These are phyloP conservation scores for Byasa hedistus DNA, from an alignment of 2,888 invertebrate genomes.

Conservation along the genomic window DNA sequence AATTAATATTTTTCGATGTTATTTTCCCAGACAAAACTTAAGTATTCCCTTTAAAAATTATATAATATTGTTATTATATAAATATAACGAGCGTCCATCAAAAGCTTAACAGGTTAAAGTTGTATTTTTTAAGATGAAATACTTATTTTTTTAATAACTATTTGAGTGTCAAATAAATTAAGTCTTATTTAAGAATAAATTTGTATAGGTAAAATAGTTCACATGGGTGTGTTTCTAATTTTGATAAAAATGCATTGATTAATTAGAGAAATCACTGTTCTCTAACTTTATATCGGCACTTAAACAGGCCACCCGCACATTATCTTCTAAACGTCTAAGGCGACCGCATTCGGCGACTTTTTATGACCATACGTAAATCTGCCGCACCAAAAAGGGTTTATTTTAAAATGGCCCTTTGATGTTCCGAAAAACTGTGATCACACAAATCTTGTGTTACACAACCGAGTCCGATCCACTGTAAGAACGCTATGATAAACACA, in stretches of 20 bases:
- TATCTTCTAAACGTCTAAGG: conserved; percentile 1
- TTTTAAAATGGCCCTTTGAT: conserved; percentile 13
- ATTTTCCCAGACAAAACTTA: too few species aligned
- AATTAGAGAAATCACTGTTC: neutral
- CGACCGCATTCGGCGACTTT: conserved; percentile 8
- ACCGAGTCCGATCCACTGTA: neutral
- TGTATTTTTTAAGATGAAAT: too few species aligned
- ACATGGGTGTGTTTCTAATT: neutral
- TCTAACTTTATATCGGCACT: neutral
- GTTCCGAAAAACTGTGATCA: conserved; percentile 4
- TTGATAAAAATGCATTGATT: neutral
- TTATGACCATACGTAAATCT: conserved; percentile 11
- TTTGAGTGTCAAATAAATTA: neutral
- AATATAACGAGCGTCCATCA: too few species aligned
- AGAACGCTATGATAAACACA: too few species aligned
- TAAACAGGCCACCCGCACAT: conserved; percentile 9
- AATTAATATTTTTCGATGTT: too few species aligned
- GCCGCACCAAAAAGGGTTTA: neutral
- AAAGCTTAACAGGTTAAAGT: too few species aligned
- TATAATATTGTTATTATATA: too few species aligned
- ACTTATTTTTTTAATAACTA: too few species aligned
- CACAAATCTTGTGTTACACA: neutral
- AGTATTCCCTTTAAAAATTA: too few species aligned
- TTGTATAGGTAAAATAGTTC: neutral
- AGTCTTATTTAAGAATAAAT: neutral